phyloP scores from a whole-genome alignment of 2,797 vertebrate genomes.

The Centropyge bicolor region DNA sequence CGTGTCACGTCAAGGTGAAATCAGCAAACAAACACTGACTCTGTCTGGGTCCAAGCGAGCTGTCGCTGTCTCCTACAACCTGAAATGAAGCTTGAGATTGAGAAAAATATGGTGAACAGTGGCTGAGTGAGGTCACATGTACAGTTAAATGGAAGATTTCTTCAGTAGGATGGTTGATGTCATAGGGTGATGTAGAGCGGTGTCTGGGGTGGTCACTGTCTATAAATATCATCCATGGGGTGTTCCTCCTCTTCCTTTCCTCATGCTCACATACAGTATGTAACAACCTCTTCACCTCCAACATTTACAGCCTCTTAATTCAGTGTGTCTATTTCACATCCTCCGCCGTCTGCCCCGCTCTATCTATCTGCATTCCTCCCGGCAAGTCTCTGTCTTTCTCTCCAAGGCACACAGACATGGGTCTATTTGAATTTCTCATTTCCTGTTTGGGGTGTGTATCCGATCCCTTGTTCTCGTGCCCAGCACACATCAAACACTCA shows the following conservation, averaged over 20 bases:
- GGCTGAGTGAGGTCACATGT: not conserved
- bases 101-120: slow-evolving; percentile 26
- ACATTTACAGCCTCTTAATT: slow-evolving; percentile 49
- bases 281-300: slow-evolving; percentile 51
- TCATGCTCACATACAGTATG: slow-evolving; percentile 14
- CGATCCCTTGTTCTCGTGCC: slow-evolving; percentile 83
- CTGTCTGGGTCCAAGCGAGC: slow-evolving; percentile 27
- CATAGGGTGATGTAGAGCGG: slow-evolving; percentile 32
- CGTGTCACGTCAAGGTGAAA: slow-evolving; percentile 37
- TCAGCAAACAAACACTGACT: slow-evolving; percentile 35
- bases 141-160: slow-evolving; percentile 11
- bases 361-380: slow-evolving; percentile 55
- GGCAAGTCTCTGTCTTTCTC: slow-evolving; percentile 47
- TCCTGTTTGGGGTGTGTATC: slow-evolving; percentile 87
- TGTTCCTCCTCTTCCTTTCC: slow-evolving; percentile 28
- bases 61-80: not conserved
- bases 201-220: slow-evolving; percentile 55
- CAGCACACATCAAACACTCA: slow-evolving; percentile 82
- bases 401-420: slow-evolving; percentile 55
- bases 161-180: slow-evolving; percentile 41
- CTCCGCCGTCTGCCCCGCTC: slow-evolving; percentile 35
- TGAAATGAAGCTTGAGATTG: slow-evolving; percentile 13
- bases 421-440: slow-evolving; percentile 84
- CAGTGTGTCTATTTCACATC: slow-evolving; percentile 65
- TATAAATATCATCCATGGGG: slow-evolving; percentile 59